phyloP scores from a whole-genome alignment of 2,888 invertebrate genomes.

The Tubulanus polymorphus region DNA sequence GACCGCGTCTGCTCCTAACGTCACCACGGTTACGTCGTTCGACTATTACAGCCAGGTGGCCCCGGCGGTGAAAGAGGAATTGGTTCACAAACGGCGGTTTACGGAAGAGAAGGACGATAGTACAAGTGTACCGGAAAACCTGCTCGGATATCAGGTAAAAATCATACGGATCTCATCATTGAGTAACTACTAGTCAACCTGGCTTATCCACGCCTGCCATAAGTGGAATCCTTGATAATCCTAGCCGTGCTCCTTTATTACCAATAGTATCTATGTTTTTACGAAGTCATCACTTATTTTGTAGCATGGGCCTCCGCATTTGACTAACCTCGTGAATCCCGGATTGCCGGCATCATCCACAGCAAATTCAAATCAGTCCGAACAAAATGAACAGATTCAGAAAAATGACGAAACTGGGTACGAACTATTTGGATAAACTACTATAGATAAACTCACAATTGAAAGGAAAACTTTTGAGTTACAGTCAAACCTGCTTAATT shows the following conservation, averaged over 20 bases:
- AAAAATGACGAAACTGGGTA: too few relatives aligned
- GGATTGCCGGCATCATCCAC: slow-evolving; percentile 6
- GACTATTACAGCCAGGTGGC: slow-evolving; percentile 22
- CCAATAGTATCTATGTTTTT: too few relatives aligned
- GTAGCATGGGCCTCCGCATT: slow-evolving; percentile 48
- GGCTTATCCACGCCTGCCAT: neutral
- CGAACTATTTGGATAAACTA: too few relatives aligned
- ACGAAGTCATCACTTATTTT: slow-evolving; percentile 11
- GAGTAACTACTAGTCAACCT: neutral
- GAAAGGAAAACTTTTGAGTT: too few relatives aligned
- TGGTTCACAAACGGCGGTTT: slow-evolving; percentile 34
- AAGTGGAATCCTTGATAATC: too few relatives aligned
- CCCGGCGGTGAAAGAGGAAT: slow-evolving; percentile 23
- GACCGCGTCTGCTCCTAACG: slow-evolving; percentile 12
- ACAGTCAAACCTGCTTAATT: too few relatives aligned
- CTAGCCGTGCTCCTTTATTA: too few relatives aligned
- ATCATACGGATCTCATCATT: too few relatives aligned
- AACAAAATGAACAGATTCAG: too few relatives aligned
- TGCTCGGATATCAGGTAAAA: slow-evolving; percentile 45
- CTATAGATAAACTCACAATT: too few relatives aligned
- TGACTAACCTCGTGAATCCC: slow-evolving; percentile 37
- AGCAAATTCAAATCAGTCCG: too few relatives aligned
- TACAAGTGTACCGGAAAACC: slow-evolving; percentile 41
- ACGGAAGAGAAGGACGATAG: slow-evolving; percentile 46
- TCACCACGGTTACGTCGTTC: slow-evolving; percentile 17